Percentiles rank a stretch among this genome's conserved stretches.
Evolutionary conservation across 2,113 vertebrate genomes (phyloP).

Genomic region (Rhegmatorhina hoffmannsi): DNA sequence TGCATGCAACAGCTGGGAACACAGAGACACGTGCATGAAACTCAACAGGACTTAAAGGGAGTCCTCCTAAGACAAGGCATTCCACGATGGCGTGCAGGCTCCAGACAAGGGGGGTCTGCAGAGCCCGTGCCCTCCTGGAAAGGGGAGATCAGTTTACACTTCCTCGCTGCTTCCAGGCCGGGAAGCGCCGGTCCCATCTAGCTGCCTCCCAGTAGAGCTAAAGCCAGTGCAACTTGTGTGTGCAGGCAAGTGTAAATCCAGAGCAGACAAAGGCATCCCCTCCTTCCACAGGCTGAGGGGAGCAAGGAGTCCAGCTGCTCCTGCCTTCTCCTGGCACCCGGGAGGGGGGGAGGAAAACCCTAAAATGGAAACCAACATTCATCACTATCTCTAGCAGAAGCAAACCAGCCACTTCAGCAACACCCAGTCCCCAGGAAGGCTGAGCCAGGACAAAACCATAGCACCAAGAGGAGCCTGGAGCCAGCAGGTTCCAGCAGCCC

Average conservation of each 20-base stretch:
- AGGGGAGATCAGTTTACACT: neutral
- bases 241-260: constrained; percentile 44
- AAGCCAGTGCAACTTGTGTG: constrained; percentile 5
- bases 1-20: constrained; percentile 41
- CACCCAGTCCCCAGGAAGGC: neutral
- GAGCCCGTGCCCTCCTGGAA: neutral
- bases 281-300: constrained; percentile 3
- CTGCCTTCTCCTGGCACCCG: neutral
- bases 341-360: neutral
- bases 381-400: neutral
- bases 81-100: neutral
- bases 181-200: neutral
- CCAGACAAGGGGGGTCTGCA: neutral
- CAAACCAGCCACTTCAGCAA: constrained; percentile 12
- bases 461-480: neutral
- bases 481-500: neutral
- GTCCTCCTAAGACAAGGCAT: neutral
- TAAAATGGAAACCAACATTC: constrained; percentile 30
- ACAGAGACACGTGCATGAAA: constrained; percentile 31
- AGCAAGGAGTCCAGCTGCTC: constrained; percentile 31
- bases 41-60: constrained; percentile 9
- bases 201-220: constrained; percentile 18
- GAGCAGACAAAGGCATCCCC: constrained; percentile 48
- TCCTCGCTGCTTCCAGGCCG: neutral
- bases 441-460: neutral